Evolutionary conservation across 2,113 vertebrate genomes (phyloP).

Genomic region (Labeo rohita): DNA sequence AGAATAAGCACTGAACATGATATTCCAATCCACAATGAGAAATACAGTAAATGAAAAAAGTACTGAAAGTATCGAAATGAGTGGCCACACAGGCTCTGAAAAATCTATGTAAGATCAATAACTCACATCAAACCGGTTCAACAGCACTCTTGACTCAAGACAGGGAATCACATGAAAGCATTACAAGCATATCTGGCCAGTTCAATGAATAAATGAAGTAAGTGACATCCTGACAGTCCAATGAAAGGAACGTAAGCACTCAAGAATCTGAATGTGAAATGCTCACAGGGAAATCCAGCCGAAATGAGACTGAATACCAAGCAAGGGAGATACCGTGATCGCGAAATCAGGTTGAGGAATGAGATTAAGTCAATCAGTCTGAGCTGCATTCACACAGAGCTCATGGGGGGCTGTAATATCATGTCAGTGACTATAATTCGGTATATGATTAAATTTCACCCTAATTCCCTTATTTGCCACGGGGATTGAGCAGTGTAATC

Average conservation of each 20-base stretch:
- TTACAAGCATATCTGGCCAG: constrained; percentile 38
- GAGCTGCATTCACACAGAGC: constrained; percentile 37
- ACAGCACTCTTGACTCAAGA: constrained; percentile 29
- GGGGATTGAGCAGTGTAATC: constrained; percentile 57
- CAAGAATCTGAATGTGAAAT: constrained; percentile 30
- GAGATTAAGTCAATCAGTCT: constrained; percentile 50
- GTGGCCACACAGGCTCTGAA: not conserved
- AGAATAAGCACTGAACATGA: not conserved
- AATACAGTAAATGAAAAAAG: not conserved
- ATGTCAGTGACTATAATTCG: constrained; percentile 35
- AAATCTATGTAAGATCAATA: constrained; percentile 44
- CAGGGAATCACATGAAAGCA: constrained; percentile 27
- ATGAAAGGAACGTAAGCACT: constrained; percentile 40
- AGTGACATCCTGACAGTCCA: constrained; percentile 32
- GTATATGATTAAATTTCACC: constrained; percentile 57
- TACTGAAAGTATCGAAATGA: constrained; percentile 26
- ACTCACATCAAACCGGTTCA: constrained; percentile 34
- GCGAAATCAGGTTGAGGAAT: constrained; percentile 52
- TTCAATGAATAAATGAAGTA: constrained; percentile 42
- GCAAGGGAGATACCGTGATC: constrained; percentile 8
- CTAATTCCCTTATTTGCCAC: constrained; percentile 60
- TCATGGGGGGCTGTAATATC: constrained; percentile 37
- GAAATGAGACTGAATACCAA: not conserved
- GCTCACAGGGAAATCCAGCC: constrained; percentile 23
- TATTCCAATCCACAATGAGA: constrained; percentile 5